phyloP scores from a whole-genome alignment of 2,797 vertebrate species.

The Gouania willdenowi region DNA sequence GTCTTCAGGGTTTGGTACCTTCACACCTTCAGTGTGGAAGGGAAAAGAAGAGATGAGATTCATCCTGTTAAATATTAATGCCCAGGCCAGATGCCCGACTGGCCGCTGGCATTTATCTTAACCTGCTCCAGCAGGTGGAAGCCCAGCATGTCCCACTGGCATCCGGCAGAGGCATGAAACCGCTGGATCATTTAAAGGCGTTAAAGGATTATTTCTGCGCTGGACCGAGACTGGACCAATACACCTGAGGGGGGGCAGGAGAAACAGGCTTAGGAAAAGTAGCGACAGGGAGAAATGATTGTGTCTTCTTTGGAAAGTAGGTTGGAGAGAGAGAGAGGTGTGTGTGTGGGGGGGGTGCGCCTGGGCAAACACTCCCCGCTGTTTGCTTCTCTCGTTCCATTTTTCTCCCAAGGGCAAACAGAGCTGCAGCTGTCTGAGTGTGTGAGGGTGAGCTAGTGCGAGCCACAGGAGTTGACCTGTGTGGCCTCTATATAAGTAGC shows the following conservation, averaged over 20 bases:
- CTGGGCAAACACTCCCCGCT: conserved; percentile 64
- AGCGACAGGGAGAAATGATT: conserved; percentile 44
- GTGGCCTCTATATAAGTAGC: conserved; percentile 65
- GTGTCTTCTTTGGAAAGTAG: conserved; percentile 30
- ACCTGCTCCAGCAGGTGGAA: conserved; percentile 59
- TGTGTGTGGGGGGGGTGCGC: conserved; percentile 53
- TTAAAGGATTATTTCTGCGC: conserved; percentile 67
- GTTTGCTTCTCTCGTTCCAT: conserved; percentile 59
- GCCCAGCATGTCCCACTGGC: conserved; percentile 52
- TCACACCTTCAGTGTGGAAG: conserved; percentile 42
- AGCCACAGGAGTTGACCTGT: conserved; percentile 50
- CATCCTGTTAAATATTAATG: conserved; percentile 74
- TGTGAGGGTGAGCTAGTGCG: neutral
- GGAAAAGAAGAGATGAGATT: conserved; percentile 71
- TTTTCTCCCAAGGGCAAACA: conserved; percentile 72
- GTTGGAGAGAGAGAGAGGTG: conserved; percentile 6
- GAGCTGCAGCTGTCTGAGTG: conserved; percentile 52
- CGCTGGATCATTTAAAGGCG: conserved; percentile 69
- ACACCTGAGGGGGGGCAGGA: conserved; percentile 32
- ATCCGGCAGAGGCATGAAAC: conserved; percentile 57
- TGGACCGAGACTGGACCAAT: conserved; percentile 59
- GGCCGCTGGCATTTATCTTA: conserved; percentile 71
- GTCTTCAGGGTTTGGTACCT: conserved; percentile 65
- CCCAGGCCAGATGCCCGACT: conserved; percentile 49
- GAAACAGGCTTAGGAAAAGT: conserved; percentile 3